phyloP scores from a whole-genome alignment of 1,140 invertebrate species.

The Stenopsyche tienmushanensis region DNA sequence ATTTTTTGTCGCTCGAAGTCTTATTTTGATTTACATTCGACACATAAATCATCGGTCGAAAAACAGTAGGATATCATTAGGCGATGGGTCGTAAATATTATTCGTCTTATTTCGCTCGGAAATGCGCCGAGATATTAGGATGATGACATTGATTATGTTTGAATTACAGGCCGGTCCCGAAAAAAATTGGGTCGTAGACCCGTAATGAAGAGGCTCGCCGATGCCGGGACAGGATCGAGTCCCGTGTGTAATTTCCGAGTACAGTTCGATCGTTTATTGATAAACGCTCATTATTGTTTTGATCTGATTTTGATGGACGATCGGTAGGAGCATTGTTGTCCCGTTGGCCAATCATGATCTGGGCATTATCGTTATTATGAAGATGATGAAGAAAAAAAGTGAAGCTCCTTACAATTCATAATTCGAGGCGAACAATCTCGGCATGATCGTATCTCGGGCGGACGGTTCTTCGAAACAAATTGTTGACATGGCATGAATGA shows the following conservation, averaged over 20 bases:
- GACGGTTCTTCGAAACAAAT: background rate
- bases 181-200: background rate
- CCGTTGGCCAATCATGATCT: background rate
- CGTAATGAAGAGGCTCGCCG: too few species aligned
- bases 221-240: background rate
- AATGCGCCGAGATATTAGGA: background rate
- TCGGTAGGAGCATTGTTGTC: background rate
- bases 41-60: too few species aligned
- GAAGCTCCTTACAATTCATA: background rate
- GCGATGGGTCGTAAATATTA: background rate
- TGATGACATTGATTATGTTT: conserved; percentile 5
- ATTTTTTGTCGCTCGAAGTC: too few species aligned
- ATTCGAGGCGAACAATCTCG: background rate
- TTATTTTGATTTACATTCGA: too few species aligned
- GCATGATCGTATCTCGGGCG: background rate
- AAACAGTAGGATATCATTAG: too few species aligned
- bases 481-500: too few species aligned
- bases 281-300: background rate
- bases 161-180: background rate
- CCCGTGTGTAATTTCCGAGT: background rate
- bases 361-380: too few species aligned
- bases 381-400: background rate
- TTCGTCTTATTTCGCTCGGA: background rate
- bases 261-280: background rate
- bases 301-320: background rate